Percentiles rank a stretch among this genome's conserved stretches.
These are phyloP conservation scores for Dermolepida albohirtum DNA, from an alignment of 2,888 invertebrate species.

Conservation along the genomic window DNA sequence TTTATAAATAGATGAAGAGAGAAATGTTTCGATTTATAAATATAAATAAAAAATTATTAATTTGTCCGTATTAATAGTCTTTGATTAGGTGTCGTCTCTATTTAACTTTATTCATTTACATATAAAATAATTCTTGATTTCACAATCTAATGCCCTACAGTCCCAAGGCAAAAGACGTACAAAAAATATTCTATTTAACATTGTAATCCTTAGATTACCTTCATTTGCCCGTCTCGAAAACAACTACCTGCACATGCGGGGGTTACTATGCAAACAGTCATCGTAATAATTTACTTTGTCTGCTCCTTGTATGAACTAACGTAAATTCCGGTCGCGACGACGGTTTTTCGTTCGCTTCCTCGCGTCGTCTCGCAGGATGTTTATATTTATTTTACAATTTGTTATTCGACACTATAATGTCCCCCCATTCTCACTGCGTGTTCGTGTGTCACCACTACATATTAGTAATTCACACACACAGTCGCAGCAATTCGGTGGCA, in stretches of 20 bases:
- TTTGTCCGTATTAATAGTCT: too few relatives aligned
- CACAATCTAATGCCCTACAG: too few relatives aligned
- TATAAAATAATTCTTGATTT: too few relatives aligned
- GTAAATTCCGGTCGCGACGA: neutral
- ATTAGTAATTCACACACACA: neutral
- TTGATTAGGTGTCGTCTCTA: too few relatives aligned
- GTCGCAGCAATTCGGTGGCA: too few relatives aligned
- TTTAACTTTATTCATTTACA: too few relatives aligned
- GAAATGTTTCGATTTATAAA: too few relatives aligned
- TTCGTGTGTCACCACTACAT: neutral
- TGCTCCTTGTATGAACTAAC: constrained; percentile 3
- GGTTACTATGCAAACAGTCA: constrained; percentile 8
- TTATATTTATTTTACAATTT: constrained; percentile 33
- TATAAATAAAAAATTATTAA: too few relatives aligned
- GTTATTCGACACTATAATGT: constrained; percentile 26
- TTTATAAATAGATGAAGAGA: too few relatives aligned
- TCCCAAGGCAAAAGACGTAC: too few relatives aligned
- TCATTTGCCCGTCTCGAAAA: neutral
- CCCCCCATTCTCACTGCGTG: constrained; percentile 5
- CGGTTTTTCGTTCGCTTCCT: constrained; percentile 6
- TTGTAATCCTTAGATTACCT: neutral
- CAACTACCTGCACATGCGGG: constrained; percentile 3
- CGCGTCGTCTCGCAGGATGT: constrained; percentile 24
- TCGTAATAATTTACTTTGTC: constrained; percentile 9
- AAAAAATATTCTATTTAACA: too few relatives aligned